These are phyloP conservation scores for Drosophila pallidifrons DNA, from an alignment of 1,140 invertebrate genomes.

Conservation along the genomic window DNA sequence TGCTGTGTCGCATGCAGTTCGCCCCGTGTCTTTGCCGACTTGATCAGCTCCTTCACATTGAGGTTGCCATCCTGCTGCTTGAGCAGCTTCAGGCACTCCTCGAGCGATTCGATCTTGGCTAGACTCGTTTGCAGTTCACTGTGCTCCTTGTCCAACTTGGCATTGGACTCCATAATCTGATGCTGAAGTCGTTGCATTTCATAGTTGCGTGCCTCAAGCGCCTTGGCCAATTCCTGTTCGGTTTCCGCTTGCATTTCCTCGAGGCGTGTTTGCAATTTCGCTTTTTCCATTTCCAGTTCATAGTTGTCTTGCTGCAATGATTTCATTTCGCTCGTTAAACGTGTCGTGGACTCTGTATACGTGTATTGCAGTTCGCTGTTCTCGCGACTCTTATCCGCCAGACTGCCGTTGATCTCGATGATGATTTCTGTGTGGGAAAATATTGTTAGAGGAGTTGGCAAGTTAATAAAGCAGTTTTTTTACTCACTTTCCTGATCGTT, in stretches of 20 bases:
- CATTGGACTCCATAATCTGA: constrained; percentile 67
- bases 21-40: constrained; percentile 85
- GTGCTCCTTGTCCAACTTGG: constrained; percentile 67
- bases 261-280: constrained; percentile 85
- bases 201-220: constrained; percentile 78
- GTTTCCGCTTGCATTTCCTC: constrained; percentile 83
- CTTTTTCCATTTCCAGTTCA: constrained; percentile 76
- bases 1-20: constrained; percentile 85
- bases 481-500: constrained; percentile 87
- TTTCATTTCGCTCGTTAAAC: constrained; percentile 73
- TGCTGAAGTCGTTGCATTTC: constrained; percentile 82
- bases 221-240: constrained; percentile 75
- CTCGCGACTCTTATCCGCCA: constrained; percentile 86
- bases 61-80: constrained; percentile 84
- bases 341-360: constrained; percentile 85
- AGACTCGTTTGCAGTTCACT: constrained; percentile 73
- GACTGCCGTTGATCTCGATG: constrained; percentile 85
- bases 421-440: constrained; percentile 80
- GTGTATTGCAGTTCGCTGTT: constrained; percentile 86
- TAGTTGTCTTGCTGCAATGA: constrained; percentile 77
- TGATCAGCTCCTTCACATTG: constrained; percentile 84
- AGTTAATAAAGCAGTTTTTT: too few relatives aligned
- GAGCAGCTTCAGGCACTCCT: constrained; percentile 85
- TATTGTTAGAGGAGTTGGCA: background rate
- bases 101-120: constrained; percentile 83